Evolutionary conservation across 2,797 vertebrate species (phyloP).

Genomic region (Selene dorsalis): DNA sequence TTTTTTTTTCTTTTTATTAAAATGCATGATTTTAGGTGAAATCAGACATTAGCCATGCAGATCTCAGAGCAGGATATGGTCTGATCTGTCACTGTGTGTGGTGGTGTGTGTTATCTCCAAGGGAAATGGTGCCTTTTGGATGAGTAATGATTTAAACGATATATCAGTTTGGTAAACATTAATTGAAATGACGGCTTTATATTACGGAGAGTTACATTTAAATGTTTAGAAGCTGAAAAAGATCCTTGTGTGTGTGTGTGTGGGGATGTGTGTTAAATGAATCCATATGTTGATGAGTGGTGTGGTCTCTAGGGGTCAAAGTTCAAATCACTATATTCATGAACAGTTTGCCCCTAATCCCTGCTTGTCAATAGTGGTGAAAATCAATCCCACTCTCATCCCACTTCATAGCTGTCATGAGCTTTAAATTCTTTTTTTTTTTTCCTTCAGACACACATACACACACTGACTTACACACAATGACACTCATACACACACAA

Average conservation of each 20-base stretch:
- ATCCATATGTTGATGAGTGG: slow-evolving; percentile 8
- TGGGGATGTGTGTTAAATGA: not conserved
- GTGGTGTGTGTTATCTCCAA: slow-evolving; percentile 41
- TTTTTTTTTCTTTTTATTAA: slow-evolving; percentile 59
- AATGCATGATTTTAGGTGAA: slow-evolving; percentile 71
- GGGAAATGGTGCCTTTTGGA: slow-evolving; percentile 72
- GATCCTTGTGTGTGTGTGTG: slow-evolving; percentile 10
- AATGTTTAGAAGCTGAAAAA: slow-evolving; percentile 22
- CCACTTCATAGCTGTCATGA: slow-evolving; percentile 46
- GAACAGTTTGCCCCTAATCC: slow-evolving; percentile 47
- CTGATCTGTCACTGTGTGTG: slow-evolving; percentile 22
- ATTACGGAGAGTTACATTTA: not conserved
- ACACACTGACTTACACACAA: not conserved
- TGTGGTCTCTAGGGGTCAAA: slow-evolving; percentile 42
- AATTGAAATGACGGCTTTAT: slow-evolving; percentile 15
- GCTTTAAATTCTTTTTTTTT: slow-evolving; percentile 51
- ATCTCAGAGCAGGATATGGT: slow-evolving; percentile 56
- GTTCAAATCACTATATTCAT: slow-evolving; percentile 52
- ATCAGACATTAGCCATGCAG: slow-evolving; percentile 55
- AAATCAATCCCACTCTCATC: slow-evolving; percentile 54
- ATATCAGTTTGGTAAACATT: slow-evolving; percentile 38
- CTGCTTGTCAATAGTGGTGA: slow-evolving; percentile 45
- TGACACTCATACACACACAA: slow-evolving; percentile 27
- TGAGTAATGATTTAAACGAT: slow-evolving; percentile 43
- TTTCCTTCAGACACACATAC: not conserved